Base-by-base conservation (phyloP, 2,888 invertebrate species). In the Theretra japonica region DNA sequence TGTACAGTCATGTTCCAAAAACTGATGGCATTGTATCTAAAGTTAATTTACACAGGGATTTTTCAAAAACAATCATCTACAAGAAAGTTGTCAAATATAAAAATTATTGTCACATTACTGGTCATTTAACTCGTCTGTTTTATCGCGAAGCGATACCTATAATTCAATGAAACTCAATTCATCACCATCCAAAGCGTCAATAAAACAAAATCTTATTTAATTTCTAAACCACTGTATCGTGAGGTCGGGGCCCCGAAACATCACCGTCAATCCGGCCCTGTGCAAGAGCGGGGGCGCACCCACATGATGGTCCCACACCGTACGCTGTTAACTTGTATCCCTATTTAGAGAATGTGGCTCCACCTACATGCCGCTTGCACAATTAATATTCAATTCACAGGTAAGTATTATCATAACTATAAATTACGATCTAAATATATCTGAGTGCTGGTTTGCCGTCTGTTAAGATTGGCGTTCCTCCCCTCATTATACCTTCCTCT, bases 311-410 rank as follows among this genome's bases (percentile, higher is more conserved):
- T 78, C 81, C 83, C 83, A 88, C 88, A 86, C 86, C 75, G 73
- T 77, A 74, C 77, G 74, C 74, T 75, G 75, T 76, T 78, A 78
- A 76, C 79, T 78, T 82, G 81, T 86, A 83, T 83, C 80, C 85
- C 85, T 83, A 82, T 85, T 84, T 84, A 83, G 84, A 85, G 86
- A 90, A 89, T 89, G 88, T 84, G 81, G 83, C 83, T 80, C 87
- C 86, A 85, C 90, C 90, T 87, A 90, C 89, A 77, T 73, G 69
- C 76, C 69, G 74, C 81, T 90, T 90, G 84, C 88, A 84, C 82
- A 86, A 88, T 84, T 82, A 78, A 81, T 85, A 84, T 86, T 86
- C 82, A 84, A 86, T 86, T 83, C 78, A 81, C 82, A 78, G 80
- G 81, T 83, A 85, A 87, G 83, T 60, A 72, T 68, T 72, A 69